These are phyloP conservation scores for Euwallacea fornicatus DNA, from an alignment of 1,140 invertebrate genomes.

Conservation along the genomic window DNA sequence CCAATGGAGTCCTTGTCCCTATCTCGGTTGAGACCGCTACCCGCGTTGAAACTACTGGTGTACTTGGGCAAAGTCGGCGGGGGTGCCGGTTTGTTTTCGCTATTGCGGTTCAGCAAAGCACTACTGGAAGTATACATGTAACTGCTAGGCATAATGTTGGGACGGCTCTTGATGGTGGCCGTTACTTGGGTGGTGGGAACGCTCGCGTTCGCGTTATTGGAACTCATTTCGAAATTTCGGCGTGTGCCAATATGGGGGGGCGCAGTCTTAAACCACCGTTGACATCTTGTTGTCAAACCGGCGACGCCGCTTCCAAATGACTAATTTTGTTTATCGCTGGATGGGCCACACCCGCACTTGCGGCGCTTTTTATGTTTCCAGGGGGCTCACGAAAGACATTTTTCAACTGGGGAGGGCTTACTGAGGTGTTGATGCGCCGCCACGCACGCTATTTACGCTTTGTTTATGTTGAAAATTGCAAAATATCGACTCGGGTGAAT, in stretches of 20 bases:
- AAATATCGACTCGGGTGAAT: conserved; percentile 28
- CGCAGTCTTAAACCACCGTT: conserved; percentile 12
- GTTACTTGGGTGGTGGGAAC: conserved; percentile 51
- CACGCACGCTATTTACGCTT: conserved; percentile 2
- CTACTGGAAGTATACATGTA: conserved; percentile 54
- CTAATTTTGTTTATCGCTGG: conserved; percentile 36
- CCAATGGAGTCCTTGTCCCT: conserved; percentile 59
- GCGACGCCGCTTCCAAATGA: conserved; percentile 31
- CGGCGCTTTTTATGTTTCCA: conserved; percentile 8
- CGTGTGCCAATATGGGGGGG: neutral
- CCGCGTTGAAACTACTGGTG: conserved; percentile 61
- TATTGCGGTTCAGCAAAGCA: conserved; percentile 51
- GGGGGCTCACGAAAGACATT: no score
- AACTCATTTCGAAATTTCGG: conserved; percentile 48
- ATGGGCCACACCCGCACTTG: conserved; percentile 32
- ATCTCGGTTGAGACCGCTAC: conserved; percentile 55
- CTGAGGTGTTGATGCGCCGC: neutral
- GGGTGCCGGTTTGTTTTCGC: conserved; percentile 57
- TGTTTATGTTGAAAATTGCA: conserved; percentile 33
- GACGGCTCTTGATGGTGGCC: conserved; percentile 52
- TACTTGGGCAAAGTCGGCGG: conserved; percentile 65
- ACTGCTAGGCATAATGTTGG: conserved; percentile 54
- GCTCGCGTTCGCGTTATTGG: conserved; percentile 52
- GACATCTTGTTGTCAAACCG: conserved; percentile 45
- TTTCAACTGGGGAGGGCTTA: no score